Conservation (phyloP, 2,888 invertebrate species). For the Monochamus alternatus region DNA sequence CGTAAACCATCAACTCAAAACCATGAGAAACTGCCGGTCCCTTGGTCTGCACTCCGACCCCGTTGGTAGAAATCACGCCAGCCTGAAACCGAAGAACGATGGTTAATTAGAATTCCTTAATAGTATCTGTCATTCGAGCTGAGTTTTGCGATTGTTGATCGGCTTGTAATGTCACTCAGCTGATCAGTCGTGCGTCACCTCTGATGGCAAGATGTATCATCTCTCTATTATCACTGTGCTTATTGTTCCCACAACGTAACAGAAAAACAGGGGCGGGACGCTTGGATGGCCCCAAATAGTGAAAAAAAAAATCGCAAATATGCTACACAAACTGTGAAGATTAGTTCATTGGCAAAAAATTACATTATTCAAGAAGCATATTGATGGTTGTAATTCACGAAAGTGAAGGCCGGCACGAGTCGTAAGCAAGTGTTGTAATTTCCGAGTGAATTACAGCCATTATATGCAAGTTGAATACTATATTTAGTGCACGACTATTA, state of each 20-base stretch:
- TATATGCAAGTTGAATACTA: too few relatives aligned
- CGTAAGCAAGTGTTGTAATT: too few relatives aligned
- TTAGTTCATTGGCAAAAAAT: too few relatives aligned
- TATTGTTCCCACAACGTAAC: slow-evolving; percentile 62
- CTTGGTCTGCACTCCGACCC: slow-evolving; percentile 36
- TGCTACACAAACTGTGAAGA: too few relatives aligned
- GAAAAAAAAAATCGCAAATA: too few relatives aligned
- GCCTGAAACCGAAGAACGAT: slow-evolving; percentile 53
- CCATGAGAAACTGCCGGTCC: slow-evolving; percentile 30
- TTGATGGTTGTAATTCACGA: too few relatives aligned
- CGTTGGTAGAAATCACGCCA: slow-evolving; percentile 47
- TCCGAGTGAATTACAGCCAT: too few relatives aligned
- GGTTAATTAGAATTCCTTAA: slow-evolving; percentile 64
- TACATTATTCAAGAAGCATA: too few relatives aligned
- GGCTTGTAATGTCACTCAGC: slow-evolving; percentile 53
- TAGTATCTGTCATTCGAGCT: slow-evolving; percentile 57
- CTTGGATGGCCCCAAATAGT: too few relatives aligned
- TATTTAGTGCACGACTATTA: too few relatives aligned
- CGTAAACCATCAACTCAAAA: slow-evolving; percentile 5
- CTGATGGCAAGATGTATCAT: slow-evolving; percentile 55
- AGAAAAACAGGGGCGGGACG: neutral
- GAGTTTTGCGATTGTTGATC: slow-evolving; percentile 49
- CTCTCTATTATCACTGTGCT: slow-evolving; percentile 66
- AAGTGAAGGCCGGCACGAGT: too few relatives aligned
- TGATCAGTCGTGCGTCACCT: slow-evolving; percentile 66